These are phyloP conservation scores for Meiosimyza decipiens DNA, from an alignment of 2,888 invertebrate species.

Conservation along the genomic window DNA sequence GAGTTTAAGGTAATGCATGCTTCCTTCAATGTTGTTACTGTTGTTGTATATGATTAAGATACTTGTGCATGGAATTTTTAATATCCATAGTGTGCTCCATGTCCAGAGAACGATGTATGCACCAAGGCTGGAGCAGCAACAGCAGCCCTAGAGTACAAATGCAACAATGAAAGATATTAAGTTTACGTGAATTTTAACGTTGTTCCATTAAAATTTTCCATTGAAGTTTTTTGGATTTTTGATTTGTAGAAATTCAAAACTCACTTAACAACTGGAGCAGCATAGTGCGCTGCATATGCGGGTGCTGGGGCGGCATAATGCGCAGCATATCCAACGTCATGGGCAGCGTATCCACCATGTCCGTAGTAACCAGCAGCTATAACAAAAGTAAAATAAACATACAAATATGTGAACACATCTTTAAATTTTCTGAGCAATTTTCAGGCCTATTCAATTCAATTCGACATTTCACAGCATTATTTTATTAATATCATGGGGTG, in stretches of 20 bases:
- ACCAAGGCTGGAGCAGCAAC: constrained; percentile 64
- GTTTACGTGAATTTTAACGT: constrained; percentile 7
- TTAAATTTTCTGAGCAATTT: too few species aligned
- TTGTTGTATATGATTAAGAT: constrained; percentile 34
- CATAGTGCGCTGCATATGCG: constrained; percentile 58
- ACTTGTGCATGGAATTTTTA: constrained; percentile 45
- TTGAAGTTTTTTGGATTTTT: not conserved
- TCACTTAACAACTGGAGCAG: constrained; percentile 62
- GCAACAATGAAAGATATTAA: not conserved
- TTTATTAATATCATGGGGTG: too few species aligned
- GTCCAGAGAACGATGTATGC: constrained; percentile 65
- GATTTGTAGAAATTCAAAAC: constrained; percentile 35
- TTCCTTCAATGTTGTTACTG: constrained; percentile 39
- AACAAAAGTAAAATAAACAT: not conserved
- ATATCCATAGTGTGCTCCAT: constrained; percentile 66
- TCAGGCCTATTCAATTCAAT: too few species aligned
- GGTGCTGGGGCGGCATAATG: constrained; percentile 46
- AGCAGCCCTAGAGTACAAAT: constrained; percentile 55
- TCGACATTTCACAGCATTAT: too few species aligned
- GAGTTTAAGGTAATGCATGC: constrained; percentile 40
- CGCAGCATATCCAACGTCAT: constrained; percentile 43
- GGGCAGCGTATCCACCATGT: constrained; percentile 52
- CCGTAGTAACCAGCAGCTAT: constrained; percentile 57
- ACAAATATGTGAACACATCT: too few species aligned
- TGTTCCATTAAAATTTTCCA: not conserved